phyloP scores from a whole-genome alignment of 2,797 vertebrate genomes.

The Meda fulgida region DNA sequence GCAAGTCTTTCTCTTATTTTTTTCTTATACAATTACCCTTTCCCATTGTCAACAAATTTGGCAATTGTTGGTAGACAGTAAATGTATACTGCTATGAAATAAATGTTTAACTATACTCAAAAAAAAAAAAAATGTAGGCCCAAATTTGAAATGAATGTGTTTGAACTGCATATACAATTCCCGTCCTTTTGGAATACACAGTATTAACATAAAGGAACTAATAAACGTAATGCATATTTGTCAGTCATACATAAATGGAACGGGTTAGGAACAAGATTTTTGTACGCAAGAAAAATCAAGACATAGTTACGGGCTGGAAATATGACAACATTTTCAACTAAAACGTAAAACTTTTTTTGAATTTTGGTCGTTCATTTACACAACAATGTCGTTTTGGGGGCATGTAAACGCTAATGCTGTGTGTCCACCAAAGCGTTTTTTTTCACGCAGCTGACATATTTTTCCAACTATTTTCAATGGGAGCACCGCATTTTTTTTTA shows the following conservation, averaged over 20 bases:
- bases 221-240: neutral
- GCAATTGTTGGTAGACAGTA: neutral
- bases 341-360: too few species aligned
- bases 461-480: too few species aligned
- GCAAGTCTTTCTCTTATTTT: neutral
- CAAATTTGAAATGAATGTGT: neutral
- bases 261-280: neutral
- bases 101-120: neutral
- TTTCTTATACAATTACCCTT: neutral
- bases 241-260: neutral
- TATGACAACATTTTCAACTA: too few species aligned
- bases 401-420: too few species aligned
- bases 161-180: neutral
- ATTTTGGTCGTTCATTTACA: too few species aligned
- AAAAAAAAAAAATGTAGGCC: too few species aligned
- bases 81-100: constrained; percentile 15
- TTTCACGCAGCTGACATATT: too few species aligned
- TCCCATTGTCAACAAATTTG: neutral
- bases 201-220: neutral
- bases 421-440: too few species aligned
- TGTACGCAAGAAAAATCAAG: too few species aligned
- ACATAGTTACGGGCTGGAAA: too few species aligned
- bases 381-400: too few species aligned
- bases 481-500: too few species aligned
- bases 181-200: neutral